Conservation (phyloP, 1,140 invertebrate genomes). For the Ladona fulva region DNA sequence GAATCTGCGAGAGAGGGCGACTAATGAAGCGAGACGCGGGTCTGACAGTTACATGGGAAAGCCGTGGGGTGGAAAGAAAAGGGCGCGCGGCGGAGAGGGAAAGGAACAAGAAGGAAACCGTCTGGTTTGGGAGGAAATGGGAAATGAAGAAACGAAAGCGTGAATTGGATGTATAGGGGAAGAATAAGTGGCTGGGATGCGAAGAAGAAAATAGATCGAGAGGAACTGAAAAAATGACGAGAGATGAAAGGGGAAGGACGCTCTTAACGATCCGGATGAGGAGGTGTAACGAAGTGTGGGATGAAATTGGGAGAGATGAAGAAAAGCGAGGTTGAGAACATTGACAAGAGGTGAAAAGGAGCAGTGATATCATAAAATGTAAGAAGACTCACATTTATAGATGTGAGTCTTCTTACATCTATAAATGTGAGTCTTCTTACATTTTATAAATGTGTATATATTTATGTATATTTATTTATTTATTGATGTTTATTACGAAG, state of each 20-base stretch:
- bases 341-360: no score
- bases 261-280: not conserved
- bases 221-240: not conserved
- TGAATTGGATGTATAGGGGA: not conserved
- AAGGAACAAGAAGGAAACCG: not conserved
- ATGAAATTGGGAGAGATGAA: not conserved
- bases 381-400: no score
- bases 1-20: not conserved
- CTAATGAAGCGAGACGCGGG: not conserved
- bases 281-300: not conserved
- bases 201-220: not conserved
- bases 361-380: no score
- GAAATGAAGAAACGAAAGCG: not conserved
- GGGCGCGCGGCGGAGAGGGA: not conserved
- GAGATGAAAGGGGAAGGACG: not conserved
- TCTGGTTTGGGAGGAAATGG: not conserved
- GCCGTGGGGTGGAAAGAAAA: not conserved
- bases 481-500: no score
- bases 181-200: not conserved
- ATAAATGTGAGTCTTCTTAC: no score
- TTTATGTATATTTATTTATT: no score
- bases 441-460: no score
- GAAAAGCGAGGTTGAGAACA: not conserved
- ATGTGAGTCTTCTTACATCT: no score
- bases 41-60: conserved; percentile 4